Evolutionary conservation across 1,140 invertebrate genomes (phyloP).

Genomic region (Papilio xuthus): DNA sequence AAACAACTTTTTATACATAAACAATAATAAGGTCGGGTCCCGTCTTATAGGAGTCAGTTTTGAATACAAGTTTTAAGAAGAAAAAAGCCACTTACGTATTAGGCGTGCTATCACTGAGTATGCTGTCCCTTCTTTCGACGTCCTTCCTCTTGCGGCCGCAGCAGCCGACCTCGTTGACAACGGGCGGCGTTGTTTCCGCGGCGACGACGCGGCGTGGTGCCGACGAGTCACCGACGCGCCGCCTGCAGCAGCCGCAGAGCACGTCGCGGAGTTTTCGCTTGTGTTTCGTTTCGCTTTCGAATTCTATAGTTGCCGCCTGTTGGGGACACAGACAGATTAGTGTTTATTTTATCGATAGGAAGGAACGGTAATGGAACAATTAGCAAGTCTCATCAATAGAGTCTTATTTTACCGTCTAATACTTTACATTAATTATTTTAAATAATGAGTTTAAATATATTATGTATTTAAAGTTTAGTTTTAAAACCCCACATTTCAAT

Average conservation of each 20-base stretch:
- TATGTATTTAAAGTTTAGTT: background rate
- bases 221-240: slow-evolving; percentile 60
- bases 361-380: no score
- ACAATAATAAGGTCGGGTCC: no score
- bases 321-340: background rate
- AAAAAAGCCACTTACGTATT: slow-evolving; percentile 51
- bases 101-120: slow-evolving; percentile 69
- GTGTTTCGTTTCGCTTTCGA: slow-evolving; percentile 70
- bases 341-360: no score
- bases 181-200: slow-evolving; percentile 51
- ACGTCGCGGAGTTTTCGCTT: slow-evolving; percentile 67
- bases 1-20: background rate
- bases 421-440: no score
- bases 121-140: slow-evolving; percentile 73
- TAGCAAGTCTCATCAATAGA: no score
- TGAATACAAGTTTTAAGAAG: no score
- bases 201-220: slow-evolving; percentile 50
- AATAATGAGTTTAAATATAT: no score
- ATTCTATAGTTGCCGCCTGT: slow-evolving; percentile 70
- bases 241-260: slow-evolving; percentile 62
- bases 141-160: slow-evolving; percentile 59
- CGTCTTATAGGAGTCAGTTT: no score
- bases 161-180: slow-evolving; percentile 59
- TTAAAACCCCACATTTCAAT: background rate
- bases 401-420: no score